Percentiles rank a stretch among this genome's conserved stretches.
Evolutionary conservation across 1,140 invertebrate genomes (phyloP).

Genomic region (Latrodectus geometricus): DNA sequence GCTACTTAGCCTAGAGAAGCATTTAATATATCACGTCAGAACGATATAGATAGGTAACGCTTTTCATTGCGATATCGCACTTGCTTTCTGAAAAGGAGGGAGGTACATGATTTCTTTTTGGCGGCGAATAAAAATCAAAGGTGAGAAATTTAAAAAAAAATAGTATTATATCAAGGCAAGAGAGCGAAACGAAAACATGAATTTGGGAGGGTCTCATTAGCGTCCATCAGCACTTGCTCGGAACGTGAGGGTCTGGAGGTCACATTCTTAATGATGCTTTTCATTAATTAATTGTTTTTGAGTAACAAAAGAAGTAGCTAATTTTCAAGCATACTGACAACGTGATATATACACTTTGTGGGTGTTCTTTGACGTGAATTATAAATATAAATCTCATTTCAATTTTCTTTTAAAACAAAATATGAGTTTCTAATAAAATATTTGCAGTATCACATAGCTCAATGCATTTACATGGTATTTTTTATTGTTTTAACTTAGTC

Average conservation of each 20-base stretch:
- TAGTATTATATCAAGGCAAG: neutral
- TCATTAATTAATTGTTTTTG: constrained; percentile 26
- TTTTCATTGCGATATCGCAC: too few species aligned
- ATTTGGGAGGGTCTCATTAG: constrained; percentile 24
- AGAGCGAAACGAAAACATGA: neutral
- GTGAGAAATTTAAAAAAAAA: neutral
- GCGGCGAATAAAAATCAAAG: neutral
- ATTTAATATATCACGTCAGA: too few species aligned
- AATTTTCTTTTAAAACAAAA: too few species aligned
- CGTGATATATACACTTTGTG: constrained; percentile 28
- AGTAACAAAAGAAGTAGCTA: neutral
- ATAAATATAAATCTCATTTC: neutral
- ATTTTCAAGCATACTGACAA: neutral
- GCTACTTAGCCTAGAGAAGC: too few species aligned
- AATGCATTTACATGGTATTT: too few species aligned
- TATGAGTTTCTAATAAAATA: too few species aligned
- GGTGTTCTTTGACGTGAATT: constrained; percentile 1
- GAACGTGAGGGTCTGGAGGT: constrained; percentile 8
- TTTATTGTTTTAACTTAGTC: too few species aligned
- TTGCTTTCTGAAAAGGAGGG: too few species aligned
- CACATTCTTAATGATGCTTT: constrained; percentile 14
- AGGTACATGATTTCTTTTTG: neutral
- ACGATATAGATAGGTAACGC: too few species aligned
- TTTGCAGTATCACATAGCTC: too few species aligned
- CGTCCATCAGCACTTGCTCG: constrained; percentile 19